Evolutionary conservation across 2,888 invertebrate genomes (phyloP).

Genomic region (Andrena fulva): DNA sequence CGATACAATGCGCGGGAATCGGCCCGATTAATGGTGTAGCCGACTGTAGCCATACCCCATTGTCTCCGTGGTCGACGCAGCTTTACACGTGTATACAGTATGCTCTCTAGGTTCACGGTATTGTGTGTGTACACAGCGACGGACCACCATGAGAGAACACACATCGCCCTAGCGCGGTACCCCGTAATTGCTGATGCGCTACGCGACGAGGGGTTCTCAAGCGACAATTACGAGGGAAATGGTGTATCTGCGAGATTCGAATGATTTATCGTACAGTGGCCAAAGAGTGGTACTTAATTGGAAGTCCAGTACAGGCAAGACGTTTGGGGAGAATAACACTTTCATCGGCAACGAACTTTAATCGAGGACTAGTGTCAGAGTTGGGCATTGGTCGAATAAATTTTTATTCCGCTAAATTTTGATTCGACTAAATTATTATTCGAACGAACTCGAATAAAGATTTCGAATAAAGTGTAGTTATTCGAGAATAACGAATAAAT

Average conservation of each 20-base stretch:
- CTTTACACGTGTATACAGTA: slow-evolving; percentile 15
- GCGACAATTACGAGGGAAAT: slow-evolving; percentile 50
- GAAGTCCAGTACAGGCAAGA: too few species aligned
- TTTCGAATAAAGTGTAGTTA: too few species aligned
- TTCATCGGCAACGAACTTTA: too few species aligned
- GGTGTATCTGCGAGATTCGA: slow-evolving; percentile 16
- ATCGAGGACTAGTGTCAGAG: not conserved
- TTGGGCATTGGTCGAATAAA: too few species aligned
- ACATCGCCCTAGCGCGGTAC: slow-evolving; percentile 29
- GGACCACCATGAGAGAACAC: slow-evolving; percentile 35
- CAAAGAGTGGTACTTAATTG: not conserved
- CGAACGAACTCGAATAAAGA: too few species aligned
- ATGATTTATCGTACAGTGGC: slow-evolving; percentile 14
- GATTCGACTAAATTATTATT: too few species aligned
- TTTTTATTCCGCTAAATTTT: too few species aligned
- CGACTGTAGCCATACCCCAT: slow-evolving; percentile 62
- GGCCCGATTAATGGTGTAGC: slow-evolving; percentile 65
- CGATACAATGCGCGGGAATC: slow-evolving; percentile 62
- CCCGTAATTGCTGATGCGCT: slow-evolving; percentile 53
- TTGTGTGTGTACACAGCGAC: slow-evolving; percentile 11
- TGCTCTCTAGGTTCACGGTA: slow-evolving; percentile 4
- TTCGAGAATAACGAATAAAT: too few species aligned
- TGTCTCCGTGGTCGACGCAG: slow-evolving; percentile 52
- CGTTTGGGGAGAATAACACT: not conserved
- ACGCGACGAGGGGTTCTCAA: slow-evolving; percentile 39